These are phyloP conservation scores for Brotogeris chrysoptera DNA, from an alignment of 2,797 vertebrate species.

Conservation along the genomic window DNA sequence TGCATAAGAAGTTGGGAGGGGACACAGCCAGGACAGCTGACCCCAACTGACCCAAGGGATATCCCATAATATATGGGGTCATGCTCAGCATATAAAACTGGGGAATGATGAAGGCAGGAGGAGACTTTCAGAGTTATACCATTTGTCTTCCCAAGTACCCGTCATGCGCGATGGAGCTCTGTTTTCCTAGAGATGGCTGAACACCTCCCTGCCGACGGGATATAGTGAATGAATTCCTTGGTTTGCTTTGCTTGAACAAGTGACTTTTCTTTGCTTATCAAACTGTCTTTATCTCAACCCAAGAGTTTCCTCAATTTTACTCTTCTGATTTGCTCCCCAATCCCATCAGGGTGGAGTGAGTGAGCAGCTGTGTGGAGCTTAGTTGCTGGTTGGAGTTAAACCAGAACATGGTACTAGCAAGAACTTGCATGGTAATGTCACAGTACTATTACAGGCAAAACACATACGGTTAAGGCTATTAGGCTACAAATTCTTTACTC, in stretches of 20 bases:
- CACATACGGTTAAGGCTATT: neutral
- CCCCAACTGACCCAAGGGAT: neutral
- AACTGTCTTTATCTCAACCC: neutral
- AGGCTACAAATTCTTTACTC: neutral
- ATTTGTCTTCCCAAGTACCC: neutral
- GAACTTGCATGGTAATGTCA: neutral
- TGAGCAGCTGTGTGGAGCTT: neutral
- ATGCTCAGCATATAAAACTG: neutral
- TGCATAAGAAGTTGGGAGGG: neutral
- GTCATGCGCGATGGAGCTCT: accelerated
- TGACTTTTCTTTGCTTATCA: neutral
- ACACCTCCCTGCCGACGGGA: neutral
- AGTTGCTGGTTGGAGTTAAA: neutral
- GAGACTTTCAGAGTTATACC: neutral
- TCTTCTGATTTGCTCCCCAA: neutral
- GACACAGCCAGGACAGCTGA: neutral
- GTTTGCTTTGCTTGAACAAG: neutral
- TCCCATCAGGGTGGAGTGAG: neutral
- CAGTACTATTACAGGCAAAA: neutral
- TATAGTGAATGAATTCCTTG: neutral
- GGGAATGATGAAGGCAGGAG: neutral
- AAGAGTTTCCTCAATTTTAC: neutral
- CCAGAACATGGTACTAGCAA: neutral
- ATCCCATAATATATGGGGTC: neutral
- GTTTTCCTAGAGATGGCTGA: neutral